These are phyloP conservation scores for Limnephilus rhombicus DNA, from an alignment of 2,888 invertebrate species.

Conservation along the genomic window DNA sequence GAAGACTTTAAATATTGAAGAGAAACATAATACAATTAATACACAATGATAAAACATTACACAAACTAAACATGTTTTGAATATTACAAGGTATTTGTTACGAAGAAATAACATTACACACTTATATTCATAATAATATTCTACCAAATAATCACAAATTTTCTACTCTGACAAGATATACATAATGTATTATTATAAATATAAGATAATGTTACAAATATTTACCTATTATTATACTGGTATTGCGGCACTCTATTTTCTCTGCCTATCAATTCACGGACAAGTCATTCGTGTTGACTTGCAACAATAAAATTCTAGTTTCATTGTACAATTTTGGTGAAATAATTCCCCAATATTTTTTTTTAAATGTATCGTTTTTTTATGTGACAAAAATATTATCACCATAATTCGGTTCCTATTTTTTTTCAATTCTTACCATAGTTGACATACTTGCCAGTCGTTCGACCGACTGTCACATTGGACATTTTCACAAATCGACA, in stretches of 20 bases:
- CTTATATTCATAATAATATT: neutral
- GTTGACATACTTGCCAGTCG: neutral
- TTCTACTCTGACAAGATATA: neutral
- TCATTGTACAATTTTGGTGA: neutral
- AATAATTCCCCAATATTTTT: neutral
- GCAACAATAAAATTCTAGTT: neutral
- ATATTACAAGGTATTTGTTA: neutral
- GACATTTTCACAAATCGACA: no score
- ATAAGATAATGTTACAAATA: neutral
- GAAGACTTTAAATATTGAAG: neutral
- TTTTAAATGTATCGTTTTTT: neutral
- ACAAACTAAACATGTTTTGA: neutral
- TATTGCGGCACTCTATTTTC: neutral
- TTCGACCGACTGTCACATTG: no score
- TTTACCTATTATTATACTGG: neutral
- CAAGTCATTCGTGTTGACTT: neutral
- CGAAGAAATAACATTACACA: neutral
- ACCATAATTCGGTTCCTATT: neutral
- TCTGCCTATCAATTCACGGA: conserved; percentile 1
- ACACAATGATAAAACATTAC: neutral
- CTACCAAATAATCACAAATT: neutral
- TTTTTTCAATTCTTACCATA: neutral
- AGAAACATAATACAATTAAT: neutral
- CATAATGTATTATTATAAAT: neutral
- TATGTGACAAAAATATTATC: neutral